Conservation (phyloP, 1,140 invertebrate genomes). For the Orussus abietinus region DNA sequence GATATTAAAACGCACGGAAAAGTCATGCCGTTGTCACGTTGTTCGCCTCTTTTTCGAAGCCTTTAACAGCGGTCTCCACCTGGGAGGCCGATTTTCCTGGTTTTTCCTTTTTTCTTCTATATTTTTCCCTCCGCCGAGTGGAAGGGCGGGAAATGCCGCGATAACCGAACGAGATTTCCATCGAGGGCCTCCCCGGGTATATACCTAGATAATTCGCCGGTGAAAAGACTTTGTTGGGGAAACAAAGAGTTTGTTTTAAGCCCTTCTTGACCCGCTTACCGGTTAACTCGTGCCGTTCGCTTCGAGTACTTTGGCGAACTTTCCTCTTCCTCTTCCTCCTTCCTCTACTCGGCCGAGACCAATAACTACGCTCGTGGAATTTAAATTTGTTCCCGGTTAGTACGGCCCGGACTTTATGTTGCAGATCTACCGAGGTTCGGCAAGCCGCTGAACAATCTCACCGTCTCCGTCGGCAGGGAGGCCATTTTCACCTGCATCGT, state of each 20-base stretch:
- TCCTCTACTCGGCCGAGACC: no score
- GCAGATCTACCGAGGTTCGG: slow-evolving; percentile 70
- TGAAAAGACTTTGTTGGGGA: slow-evolving; percentile 17
- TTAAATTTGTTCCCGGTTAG: background rate
- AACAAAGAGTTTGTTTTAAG: slow-evolving; percentile 34
- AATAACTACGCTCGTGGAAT: no score
- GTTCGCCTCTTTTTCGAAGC: no score
- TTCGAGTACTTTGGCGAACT: slow-evolving; percentile 28
- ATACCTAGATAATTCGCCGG: slow-evolving; percentile 13
- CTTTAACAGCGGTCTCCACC: no score
- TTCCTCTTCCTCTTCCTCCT: no score
- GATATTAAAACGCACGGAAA: no score
- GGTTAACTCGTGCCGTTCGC: slow-evolving; percentile 29
- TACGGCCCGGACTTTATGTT: slow-evolving; percentile 28
- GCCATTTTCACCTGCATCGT: slow-evolving; percentile 75
- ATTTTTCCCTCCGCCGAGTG: no score
- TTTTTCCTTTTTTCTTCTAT: no score
- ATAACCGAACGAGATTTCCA: slow-evolving; percentile 10
- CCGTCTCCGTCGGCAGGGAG: slow-evolving; percentile 72
- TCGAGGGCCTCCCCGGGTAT: background rate
- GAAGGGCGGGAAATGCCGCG: no score
- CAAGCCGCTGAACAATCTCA: slow-evolving; percentile 74
- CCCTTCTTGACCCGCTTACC: slow-evolving; percentile 34
- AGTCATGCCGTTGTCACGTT: no score
- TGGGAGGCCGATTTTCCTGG: no score